Percentiles rank a stretch among this genome's conserved stretches.
Evolutionary conservation across 1,140 invertebrate genomes (phyloP).

Genomic region (Telenomus remus): DNA sequence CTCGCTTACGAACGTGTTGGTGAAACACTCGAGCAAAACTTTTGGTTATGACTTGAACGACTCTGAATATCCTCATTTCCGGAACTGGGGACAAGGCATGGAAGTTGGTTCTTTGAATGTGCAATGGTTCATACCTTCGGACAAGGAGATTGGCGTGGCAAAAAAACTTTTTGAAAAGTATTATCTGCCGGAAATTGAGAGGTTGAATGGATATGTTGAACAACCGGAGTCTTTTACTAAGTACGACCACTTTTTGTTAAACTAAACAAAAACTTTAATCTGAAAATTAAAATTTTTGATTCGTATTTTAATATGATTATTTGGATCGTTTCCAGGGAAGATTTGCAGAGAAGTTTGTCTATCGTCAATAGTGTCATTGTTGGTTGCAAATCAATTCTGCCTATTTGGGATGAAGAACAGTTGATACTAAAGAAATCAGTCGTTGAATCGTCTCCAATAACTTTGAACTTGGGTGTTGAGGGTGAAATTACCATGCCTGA

Average conservation of each 20-base stretch:
- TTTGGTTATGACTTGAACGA: slow-evolving; percentile 78
- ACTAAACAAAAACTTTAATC: no score
- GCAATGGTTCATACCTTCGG: slow-evolving; percentile 85
- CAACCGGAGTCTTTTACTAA: slow-evolving; percentile 63
- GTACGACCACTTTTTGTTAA: slow-evolving; percentile 53
- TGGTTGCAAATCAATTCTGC: slow-evolving; percentile 78
- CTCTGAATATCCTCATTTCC: slow-evolving; percentile 85
- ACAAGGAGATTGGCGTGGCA: slow-evolving; percentile 81
- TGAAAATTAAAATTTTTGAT: no score
- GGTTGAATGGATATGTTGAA: slow-evolving; percentile 75
- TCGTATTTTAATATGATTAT: no score
- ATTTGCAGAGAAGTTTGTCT: slow-evolving; percentile 73
- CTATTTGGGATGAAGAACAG: slow-evolving; percentile 78
- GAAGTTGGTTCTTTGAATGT: slow-evolving; percentile 81
- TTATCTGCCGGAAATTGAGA: slow-evolving; percentile 76
- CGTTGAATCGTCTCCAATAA: slow-evolving; percentile 67
- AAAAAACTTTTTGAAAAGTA: slow-evolving; percentile 81
- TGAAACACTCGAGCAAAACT: slow-evolving; percentile 80
- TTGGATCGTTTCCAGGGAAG: slow-evolving; percentile 67
- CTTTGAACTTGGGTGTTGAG: slow-evolving; percentile 68
- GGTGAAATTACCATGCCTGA: slow-evolving; percentile 78
- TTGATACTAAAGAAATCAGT: slow-evolving; percentile 72
- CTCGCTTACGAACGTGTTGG: slow-evolving; percentile 78
- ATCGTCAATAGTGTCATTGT: slow-evolving; percentile 67
- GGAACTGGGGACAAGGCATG: slow-evolving; percentile 87